phyloP scores from a whole-genome alignment of 2,113 vertebrate species.

The Vidua macroura region DNA sequence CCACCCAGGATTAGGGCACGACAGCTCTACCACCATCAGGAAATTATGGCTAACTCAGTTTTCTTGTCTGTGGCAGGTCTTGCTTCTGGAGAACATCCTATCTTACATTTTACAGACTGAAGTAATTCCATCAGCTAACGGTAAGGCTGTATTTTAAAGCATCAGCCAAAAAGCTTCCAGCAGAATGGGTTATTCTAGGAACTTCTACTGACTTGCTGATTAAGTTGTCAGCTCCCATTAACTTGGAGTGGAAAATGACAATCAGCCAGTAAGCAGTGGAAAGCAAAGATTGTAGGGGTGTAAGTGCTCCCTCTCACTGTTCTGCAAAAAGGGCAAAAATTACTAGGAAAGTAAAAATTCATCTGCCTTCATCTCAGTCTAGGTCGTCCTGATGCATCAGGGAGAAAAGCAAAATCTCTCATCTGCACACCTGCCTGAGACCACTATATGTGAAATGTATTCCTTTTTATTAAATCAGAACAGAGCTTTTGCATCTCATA shows the following conservation, averaged over 20 bases:
- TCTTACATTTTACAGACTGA: constrained; percentile 73
- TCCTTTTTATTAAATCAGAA: neutral
- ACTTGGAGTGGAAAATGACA: neutral
- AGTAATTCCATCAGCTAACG: constrained; percentile 70
- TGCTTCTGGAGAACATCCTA: constrained; percentile 71
- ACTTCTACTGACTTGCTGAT: neutral
- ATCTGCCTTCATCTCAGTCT: neutral
- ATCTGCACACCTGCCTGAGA: neutral
- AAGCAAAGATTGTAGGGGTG: neutral
- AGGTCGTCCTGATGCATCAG: neutral
- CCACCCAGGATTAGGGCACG: neutral
- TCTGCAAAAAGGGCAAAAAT: neutral
- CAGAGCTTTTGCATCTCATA: neutral
- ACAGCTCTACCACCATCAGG: neutral
- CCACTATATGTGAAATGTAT: neutral
- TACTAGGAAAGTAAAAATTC: neutral
- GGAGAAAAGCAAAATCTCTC: neutral
- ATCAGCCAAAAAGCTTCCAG: neutral
- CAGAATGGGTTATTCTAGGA: neutral
- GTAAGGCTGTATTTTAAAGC: constrained; percentile 52
- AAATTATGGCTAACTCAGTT: neutral
- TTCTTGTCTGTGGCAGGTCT: constrained; percentile 54
- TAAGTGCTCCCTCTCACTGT: neutral
- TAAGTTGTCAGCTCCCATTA: neutral
- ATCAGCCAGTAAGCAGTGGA: neutral